Evolutionary conservation across 2,113 vertebrate genomes (phyloP).

Genomic region (Stegostoma tigrinum): DNA sequence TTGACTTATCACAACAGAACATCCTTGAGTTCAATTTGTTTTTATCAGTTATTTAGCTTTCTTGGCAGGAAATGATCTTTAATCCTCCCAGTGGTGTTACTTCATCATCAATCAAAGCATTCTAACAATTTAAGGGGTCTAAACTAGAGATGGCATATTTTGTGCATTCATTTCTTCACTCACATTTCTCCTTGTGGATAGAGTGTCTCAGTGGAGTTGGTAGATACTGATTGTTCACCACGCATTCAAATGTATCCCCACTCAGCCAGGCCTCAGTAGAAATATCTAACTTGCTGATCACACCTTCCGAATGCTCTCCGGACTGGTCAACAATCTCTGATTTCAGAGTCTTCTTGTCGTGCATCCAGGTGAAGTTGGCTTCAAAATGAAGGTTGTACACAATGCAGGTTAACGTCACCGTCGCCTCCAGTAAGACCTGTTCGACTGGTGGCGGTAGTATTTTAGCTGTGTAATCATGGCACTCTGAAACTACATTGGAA

Average conservation of each 20-base stretch:
- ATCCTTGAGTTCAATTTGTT: too few relatives aligned
- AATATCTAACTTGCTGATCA: not conserved
- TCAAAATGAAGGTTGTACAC: not conserved
- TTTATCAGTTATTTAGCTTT: too few relatives aligned
- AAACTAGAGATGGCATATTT: too few relatives aligned
- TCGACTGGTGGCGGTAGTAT: not conserved
- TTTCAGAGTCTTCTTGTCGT: not conserved
- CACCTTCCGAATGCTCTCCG: rapidly evolving
- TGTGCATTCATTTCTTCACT: not conserved
- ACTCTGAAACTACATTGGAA: not conserved
- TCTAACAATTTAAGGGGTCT: too few relatives aligned
- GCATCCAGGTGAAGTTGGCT: not conserved
- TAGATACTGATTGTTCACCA: not conserved
- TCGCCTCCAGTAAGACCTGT: not conserved
- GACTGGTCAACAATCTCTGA: not conserved
- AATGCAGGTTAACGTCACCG: not conserved
- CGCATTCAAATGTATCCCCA: slow-evolving; percentile 42
- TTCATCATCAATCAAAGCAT: too few relatives aligned
- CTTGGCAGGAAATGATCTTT: too few relatives aligned
- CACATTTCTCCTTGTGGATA: not conserved
- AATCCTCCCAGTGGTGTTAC: too few relatives aligned
- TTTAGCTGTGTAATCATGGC: not conserved
- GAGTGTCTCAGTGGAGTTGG: not conserved
- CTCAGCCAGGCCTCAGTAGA: slow-evolving; percentile 48
- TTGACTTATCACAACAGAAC: too few relatives aligned